These are phyloP conservation scores for human (Homo sapiens) DNA, from an alignment of 2,113 vertebrate genomes.

Conservation along the genomic window DNA sequence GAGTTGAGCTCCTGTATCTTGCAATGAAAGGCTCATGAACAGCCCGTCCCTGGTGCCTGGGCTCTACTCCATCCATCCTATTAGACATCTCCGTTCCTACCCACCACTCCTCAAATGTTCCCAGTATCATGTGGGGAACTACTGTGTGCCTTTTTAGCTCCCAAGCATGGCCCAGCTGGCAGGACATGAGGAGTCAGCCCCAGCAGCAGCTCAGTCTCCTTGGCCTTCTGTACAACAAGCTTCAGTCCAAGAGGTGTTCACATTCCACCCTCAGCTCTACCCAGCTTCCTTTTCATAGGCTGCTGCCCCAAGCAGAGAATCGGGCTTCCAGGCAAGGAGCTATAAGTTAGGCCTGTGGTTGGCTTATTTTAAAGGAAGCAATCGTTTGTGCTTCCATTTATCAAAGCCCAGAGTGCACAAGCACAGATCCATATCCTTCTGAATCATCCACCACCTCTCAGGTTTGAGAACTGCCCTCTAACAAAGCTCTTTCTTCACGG, in stretches of 20 bases:
- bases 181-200: not conserved
- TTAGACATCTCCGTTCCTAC: not conserved
- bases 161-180: rapidly evolving
- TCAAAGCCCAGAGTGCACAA: not conserved
- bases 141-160: not conserved
- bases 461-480: not conserved
- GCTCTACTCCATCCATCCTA: not conserved
- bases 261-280: not conserved
- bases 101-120: not conserved
- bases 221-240: not conserved
- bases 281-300: not conserved
- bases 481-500: not conserved
- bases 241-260: not conserved
- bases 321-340: not conserved
- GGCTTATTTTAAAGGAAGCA: not conserved
- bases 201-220: not conserved
- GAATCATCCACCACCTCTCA: not conserved
- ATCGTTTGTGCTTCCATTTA: not conserved
- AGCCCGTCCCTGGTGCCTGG: not conserved
- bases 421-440: not conserved
- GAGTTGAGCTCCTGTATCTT: not conserved
- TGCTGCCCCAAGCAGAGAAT: not conserved
- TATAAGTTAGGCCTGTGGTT: not conserved
- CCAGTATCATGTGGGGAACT: rapidly evolving
- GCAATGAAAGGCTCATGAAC: not conserved